A percentile compares a stretch with the other conserved stretches of the same genome.
Conservation (phyloP, 2,797 vertebrate species). For the Amniataba percoides region DNA sequence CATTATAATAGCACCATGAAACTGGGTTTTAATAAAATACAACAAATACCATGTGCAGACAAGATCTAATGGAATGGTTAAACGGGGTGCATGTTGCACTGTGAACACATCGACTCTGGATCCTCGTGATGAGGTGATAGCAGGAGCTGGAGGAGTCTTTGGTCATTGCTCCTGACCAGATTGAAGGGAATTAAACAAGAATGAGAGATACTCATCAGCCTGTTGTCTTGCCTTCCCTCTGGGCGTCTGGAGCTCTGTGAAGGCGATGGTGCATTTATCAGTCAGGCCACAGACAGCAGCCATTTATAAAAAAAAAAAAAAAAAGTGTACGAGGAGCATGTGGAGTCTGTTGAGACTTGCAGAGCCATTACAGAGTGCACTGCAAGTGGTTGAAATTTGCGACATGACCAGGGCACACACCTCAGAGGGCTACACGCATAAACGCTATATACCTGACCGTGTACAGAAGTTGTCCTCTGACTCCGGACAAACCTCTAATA, state of each 20-base stretch:
- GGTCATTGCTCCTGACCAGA: not conserved
- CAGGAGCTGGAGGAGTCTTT: not conserved
- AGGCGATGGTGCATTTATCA: not conserved
- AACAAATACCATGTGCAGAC: not conserved
- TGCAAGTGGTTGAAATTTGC: not conserved
- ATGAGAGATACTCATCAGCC: not conserved
- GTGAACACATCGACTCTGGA: not conserved
- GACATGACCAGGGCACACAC: not conserved
- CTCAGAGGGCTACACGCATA: not conserved
- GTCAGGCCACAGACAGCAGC: not conserved
- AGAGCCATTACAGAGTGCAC: not conserved
- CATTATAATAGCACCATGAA: not conserved
- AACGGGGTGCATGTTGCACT: too few relatives aligned
- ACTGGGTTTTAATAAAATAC: not conserved
- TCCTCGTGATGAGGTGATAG: not conserved
- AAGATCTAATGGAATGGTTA: not conserved
- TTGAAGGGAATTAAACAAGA: not conserved
- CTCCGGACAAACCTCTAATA: constrained; percentile 31
- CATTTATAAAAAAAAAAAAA: not conserved
- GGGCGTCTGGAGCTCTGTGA: not conserved
- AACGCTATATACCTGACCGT: not conserved
- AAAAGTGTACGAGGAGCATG: not conserved
- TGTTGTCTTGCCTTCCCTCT: not conserved
- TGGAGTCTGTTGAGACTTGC: not conserved
- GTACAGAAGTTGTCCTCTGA: not conserved